Conservation (phyloP, 1,140 invertebrate species). For the Metopolophium dirhodum region DNA sequence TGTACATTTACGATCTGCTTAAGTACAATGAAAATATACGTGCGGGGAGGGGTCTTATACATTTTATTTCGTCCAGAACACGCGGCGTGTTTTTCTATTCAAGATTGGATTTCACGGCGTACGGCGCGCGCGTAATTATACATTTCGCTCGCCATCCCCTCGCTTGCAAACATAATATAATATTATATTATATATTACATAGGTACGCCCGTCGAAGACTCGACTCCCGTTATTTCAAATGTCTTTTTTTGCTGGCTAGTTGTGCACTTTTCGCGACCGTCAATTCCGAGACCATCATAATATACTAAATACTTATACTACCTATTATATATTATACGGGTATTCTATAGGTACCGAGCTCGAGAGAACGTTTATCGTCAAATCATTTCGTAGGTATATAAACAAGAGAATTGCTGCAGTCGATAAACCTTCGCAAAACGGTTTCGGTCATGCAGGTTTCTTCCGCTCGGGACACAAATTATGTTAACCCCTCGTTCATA, state of each 20-base stretch:
- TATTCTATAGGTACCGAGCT: neutral
- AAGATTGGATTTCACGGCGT: slow-evolving; percentile 48
- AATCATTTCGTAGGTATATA: neutral
- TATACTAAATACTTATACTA: neutral
- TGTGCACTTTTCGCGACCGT: neutral
- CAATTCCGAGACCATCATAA: neutral
- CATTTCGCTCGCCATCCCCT: slow-evolving; percentile 39
- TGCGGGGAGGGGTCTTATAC: slow-evolving; percentile 38
- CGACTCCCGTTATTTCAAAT: neutral
- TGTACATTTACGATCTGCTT: slow-evolving; percentile 45
- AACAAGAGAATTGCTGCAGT: neutral
- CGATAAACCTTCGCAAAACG: neutral
- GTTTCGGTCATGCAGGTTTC: neutral
- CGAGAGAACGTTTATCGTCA: neutral
- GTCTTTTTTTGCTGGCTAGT: neutral
- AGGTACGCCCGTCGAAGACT: neutral
- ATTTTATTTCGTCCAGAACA: slow-evolving; percentile 45
- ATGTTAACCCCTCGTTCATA: neutral
- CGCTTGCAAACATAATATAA: neutral
- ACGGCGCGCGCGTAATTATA: slow-evolving; percentile 33
- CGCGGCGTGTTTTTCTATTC: slow-evolving; percentile 54
- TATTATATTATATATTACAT: neutral
- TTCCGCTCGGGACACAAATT: neutral
- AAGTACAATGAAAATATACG: slow-evolving; percentile 46
- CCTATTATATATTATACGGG: neutral